Percentiles rank a stretch among this genome's conserved stretches.
These are phyloP conservation scores for Penelope pileata DNA, from an alignment of 2,113 vertebrate genomes.

Conservation along the genomic window DNA sequence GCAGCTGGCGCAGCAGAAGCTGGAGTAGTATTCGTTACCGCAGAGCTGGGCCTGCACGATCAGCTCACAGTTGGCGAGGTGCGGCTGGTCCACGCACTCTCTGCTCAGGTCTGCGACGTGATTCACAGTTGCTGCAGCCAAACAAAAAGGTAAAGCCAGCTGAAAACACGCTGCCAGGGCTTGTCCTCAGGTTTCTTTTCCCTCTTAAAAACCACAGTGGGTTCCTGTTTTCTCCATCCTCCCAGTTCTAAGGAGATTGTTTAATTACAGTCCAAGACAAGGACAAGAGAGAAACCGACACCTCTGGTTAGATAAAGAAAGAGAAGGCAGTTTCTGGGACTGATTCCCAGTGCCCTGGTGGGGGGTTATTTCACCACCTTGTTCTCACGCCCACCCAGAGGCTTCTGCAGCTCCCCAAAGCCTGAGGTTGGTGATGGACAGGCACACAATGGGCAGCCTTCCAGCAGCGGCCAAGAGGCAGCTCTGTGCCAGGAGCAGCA, in stretches of 20 bases:
- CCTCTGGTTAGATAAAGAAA: not conserved
- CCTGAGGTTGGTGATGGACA: accelerated
- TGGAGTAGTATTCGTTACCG: conserved; percentile 88
- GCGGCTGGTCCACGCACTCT: conserved; percentile 88
- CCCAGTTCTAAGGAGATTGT: not conserved
- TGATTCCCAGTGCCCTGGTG: not conserved
- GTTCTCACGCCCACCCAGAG: not conserved
- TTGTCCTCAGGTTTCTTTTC: not conserved
- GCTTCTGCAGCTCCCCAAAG: not conserved
- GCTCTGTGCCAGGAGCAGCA: accelerated
- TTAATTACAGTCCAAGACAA: not conserved
- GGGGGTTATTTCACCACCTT: not conserved
- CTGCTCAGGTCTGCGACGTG: not conserved
- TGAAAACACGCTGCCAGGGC: not conserved
- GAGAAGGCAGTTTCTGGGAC: not conserved
- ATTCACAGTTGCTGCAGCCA: conserved; percentile 19
- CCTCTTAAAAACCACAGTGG: not conserved
- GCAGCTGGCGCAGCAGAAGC: conserved; percentile 97
- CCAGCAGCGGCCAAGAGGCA: accelerated
- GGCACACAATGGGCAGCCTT: not conserved
- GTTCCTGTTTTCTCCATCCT: not conserved
- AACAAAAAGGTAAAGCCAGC: not conserved
- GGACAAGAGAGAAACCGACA: not conserved
- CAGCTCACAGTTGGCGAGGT: conserved; percentile 93
- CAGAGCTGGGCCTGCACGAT: conserved; percentile 93